Evolutionary conservation across 2,113 vertebrate genomes (phyloP), one percentile per base, ranked within the genome.

Genomic region (Toxotes chatareus): DNA sequence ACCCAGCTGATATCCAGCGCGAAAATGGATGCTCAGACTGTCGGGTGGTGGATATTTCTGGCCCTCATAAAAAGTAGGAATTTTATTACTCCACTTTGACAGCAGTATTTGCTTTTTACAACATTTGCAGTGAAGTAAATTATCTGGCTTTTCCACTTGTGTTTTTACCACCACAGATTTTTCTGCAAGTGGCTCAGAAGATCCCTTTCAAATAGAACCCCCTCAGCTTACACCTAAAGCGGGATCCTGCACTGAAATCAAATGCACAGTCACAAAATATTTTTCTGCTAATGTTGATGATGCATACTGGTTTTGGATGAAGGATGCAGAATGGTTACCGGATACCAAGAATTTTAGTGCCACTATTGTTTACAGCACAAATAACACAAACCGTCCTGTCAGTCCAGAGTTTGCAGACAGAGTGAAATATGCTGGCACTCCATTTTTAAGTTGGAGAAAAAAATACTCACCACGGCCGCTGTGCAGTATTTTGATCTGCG

Each of bases 191-290:
- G 0, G 0, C 0, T 0, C 0, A 5, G 0, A 0, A 0, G 2
- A 3, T 3, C 27, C 16, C 9, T 88, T 93, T 51, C 0, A 0
- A 4, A 32, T 82, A 47, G 0, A 8, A 19, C 2, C 5, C 5
- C 3, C 0, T 0, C 0, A 1, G 0, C 21, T 79, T 56, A 80
- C 17, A 3, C 80, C 44, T 9, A 21, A 0, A 4, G 93, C 91
- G 51, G 92, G 94, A 2, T 93, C 92, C 36, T 94, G 93, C 63
- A 9, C 86, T 62, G 86, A 88, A 84, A 92, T 95, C 7, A 27
- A 34, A 10, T 94, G 92, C 32, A 5, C 0, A 0, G 10, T 56
- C 19, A 0, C 0, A 1, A 0, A 0, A 0, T 3, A 0, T 6
- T 27, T 27, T 27, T 1, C 27, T 1, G 27, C 27, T 3, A 0